These are phyloP conservation scores for Thrips palmi DNA, from an alignment of 1,140 invertebrate species.

Conservation along the genomic window DNA sequence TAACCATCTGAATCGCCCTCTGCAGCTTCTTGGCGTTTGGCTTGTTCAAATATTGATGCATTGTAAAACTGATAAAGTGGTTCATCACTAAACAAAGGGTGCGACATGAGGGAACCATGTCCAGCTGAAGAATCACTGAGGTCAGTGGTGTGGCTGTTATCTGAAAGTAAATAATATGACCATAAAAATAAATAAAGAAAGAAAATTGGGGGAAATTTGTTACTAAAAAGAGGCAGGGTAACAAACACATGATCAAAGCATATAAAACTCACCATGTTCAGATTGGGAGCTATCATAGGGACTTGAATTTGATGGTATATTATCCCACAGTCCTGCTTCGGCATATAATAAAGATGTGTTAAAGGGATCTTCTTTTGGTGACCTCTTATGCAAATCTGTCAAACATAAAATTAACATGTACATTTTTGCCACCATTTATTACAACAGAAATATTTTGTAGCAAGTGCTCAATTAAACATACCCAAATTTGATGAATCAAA, in stretches of 20 bases:
- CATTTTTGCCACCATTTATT: too few relatives aligned
- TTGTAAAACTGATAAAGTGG: conserved; percentile 84
- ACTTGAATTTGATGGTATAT: conserved; percentile 2
- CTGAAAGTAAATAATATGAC: conserved; percentile 16
- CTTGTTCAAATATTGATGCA: conserved; percentile 49
- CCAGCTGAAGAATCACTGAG: conserved; percentile 6
- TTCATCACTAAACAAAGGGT: conserved; percentile 40
- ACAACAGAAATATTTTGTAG: too few relatives aligned
- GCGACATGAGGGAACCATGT: neutral
- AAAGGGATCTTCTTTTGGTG: neutral
- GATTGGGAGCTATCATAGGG: conserved; percentile 5
- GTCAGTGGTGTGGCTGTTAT: conserved; percentile 19
- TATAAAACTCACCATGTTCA: conserved; percentile 12
- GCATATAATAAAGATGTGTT: conserved; percentile 1
- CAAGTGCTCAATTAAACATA: too few relatives aligned
- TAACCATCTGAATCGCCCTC: conserved; percentile 52
- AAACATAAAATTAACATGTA: too few relatives aligned
- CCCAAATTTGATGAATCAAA: conserved; percentile 9
- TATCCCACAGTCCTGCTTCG: conserved; percentile 9
- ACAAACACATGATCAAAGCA: too few relatives aligned
- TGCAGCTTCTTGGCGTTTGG: conserved; percentile 11
- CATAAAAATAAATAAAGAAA: conserved; percentile 3
- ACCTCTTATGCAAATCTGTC: neutral
- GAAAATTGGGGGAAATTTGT: conserved; percentile 2
- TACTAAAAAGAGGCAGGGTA: too few relatives aligned